These are phyloP conservation scores for Nomada lathburiana DNA, from an alignment of 2,888 invertebrate species.

Conservation along the genomic window DNA sequence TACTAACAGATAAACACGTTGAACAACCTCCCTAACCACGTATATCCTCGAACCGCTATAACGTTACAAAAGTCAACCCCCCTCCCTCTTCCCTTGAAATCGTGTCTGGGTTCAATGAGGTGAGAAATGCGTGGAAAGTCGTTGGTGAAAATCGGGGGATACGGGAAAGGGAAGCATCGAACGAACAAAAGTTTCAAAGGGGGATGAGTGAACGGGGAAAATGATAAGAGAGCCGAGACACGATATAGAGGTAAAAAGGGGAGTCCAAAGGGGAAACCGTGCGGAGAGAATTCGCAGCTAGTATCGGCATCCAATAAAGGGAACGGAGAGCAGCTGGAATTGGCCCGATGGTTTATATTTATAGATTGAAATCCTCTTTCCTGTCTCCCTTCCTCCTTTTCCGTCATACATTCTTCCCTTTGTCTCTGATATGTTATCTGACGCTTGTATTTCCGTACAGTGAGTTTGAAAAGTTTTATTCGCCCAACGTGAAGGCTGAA, in stretches of 20 bases:
- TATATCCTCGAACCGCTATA: background rate
- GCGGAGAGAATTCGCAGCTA: slow-evolving; percentile 60
- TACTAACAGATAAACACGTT: background rate
- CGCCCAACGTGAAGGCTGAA: too few species aligned
- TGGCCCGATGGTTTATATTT: slow-evolving; percentile 75
- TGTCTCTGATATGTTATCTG: background rate
- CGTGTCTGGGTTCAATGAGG: background rate
- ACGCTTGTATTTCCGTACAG: background rate
- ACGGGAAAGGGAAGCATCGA: background rate
- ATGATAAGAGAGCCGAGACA: slow-evolving; percentile 56
- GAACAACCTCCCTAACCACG: background rate
- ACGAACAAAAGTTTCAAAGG: slow-evolving; percentile 9
- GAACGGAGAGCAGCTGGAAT: slow-evolving; percentile 67
- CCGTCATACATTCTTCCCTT: background rate
- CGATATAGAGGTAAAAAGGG: slow-evolving; percentile 47
- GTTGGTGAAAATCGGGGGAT: background rate
- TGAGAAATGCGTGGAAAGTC: too few species aligned
- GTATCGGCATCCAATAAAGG: slow-evolving; percentile 71
- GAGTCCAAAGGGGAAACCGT: slow-evolving; percentile 41
- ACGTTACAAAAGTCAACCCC: background rate
- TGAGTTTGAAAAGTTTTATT: background rate
- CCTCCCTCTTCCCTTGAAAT: background rate
- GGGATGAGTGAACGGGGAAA: slow-evolving; percentile 5
- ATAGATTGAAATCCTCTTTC: slow-evolving; percentile 71
- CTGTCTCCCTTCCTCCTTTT: background rate